Percentiles rank a stretch among this genome's conserved stretches.
These are phyloP conservation scores for Anguilla rostrata DNA, from an alignment of 2,113 vertebrate genomes.

Conservation along the genomic window DNA sequence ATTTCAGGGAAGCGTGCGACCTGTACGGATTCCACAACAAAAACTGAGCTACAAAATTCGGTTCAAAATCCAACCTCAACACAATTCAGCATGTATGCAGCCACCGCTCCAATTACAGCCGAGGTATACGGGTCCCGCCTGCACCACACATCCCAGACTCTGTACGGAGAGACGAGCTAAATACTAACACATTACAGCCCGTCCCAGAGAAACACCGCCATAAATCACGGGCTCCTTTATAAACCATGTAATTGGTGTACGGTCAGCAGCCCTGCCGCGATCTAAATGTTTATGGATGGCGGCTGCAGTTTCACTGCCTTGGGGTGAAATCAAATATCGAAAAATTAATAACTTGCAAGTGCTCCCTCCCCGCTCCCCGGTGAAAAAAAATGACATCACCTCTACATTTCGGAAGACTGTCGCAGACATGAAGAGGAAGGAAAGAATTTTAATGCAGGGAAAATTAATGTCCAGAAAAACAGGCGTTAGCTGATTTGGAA, in stretches of 20 bases:
- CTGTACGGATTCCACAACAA: too few species aligned
- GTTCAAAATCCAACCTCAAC: too few species aligned
- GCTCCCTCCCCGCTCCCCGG: neutral
- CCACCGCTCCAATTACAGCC: neutral
- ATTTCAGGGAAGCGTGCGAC: too few species aligned
- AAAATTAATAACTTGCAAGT: conserved; percentile 39
- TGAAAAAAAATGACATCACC: conserved; percentile 23
- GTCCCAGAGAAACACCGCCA: neutral
- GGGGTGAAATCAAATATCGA: conserved; percentile 44
- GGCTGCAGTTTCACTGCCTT: conserved; percentile 41
- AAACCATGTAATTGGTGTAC: conserved; percentile 62
- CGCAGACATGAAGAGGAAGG: neutral
- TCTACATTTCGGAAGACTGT: neutral
- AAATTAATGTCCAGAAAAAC: neutral
- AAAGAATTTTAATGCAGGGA: neutral
- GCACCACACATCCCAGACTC: too few species aligned
- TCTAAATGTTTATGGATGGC: conserved; percentile 61
- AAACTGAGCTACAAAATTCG: too few species aligned
- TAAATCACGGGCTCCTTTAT: conserved; percentile 41
- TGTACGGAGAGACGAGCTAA: neutral
- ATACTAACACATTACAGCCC: neutral
- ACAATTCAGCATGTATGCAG: neutral
- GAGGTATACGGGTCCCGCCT: too few species aligned
- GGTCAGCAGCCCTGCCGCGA: conserved; percentile 64
- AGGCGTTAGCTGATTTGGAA: neutral